phyloP scores from a whole-genome alignment of 1,140 invertebrate genomes.

The Cyrtorhinus lividipennis region DNA sequence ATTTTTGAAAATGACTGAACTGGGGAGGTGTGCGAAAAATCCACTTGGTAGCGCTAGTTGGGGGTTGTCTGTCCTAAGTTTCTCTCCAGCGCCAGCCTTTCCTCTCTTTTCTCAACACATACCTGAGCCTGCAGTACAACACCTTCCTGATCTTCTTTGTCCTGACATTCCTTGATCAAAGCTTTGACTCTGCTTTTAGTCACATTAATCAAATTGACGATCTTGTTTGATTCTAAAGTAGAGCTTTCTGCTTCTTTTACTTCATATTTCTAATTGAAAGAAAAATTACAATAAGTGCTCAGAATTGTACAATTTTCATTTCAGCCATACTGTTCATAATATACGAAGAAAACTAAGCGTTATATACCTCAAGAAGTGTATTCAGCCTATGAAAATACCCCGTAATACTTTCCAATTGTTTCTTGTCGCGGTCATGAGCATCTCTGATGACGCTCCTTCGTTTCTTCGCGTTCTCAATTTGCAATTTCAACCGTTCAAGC shows the following conservation, averaged over 20 bases:
- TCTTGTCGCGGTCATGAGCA: slow-evolving; percentile 25
- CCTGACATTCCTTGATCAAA: neutral
- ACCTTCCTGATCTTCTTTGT: neutral
- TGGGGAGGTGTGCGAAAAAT: too few species aligned
- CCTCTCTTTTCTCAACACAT: too few species aligned
- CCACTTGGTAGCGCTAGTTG: too few species aligned
- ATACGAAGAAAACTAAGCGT: too few species aligned
- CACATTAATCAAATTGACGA: neutral
- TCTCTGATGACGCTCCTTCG: slow-evolving; percentile 29
- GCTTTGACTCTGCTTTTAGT: neutral
- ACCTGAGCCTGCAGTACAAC: neutral
- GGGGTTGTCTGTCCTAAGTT: too few species aligned
- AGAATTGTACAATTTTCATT: too few species aligned
- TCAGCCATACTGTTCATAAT: too few species aligned
- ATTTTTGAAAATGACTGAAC: too few species aligned
- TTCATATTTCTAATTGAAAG: neutral
- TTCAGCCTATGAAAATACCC: slow-evolving; percentile 8
- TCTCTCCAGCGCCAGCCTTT: too few species aligned
- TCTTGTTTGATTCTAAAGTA: too few species aligned
- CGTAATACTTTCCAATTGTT: slow-evolving; percentile 16
- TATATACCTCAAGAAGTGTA: slow-evolving; percentile 4
- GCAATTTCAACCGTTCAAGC: slow-evolving; percentile 40
- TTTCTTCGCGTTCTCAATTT: slow-evolving; percentile 35
- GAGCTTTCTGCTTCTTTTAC: neutral
- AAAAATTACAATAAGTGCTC: too few species aligned